Base-by-base conservation (phyloP, 2,797 vertebrate genomes). In the Sus cebifrons region DNA sequence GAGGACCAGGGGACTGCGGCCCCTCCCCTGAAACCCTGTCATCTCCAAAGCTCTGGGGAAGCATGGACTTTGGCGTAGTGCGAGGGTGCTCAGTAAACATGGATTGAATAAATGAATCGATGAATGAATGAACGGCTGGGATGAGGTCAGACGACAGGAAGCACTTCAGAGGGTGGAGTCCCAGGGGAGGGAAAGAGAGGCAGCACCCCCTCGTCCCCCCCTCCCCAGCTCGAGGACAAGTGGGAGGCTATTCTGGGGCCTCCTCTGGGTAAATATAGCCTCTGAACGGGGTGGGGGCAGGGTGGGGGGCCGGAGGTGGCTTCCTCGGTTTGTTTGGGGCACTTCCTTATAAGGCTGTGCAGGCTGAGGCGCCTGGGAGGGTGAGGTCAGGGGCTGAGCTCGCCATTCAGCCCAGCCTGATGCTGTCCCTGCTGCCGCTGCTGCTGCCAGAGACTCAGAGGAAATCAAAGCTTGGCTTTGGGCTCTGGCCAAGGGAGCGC, bases 281-380 rank as follows among this genome's bases (percentile, higher is more conserved):
- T 95, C 78, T 32, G 87, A 85, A 25, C 20, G 5, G 88, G 79
- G 75, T 0, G 85, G 87, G 54, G 92, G 71, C 3, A 7, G 92
- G 90, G 65, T 44, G 81, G 92, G 84, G 79, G 83, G 71, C 90
- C 85, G 68, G 96, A 97, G 97, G 91, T 97, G 95, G 97, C 97
- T 96, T 97, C 97, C 97, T 97, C 15, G 2, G 79, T 93, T 97
- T 96, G 96, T 97, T 97, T 96, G 93, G 96, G 97, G 86, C 94
- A 62, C 91, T 97, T 97, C 98, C 98, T 97, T 97, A 97, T 98
- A 97, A 97, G 98, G 98, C 81, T 2, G 40, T 52, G 82, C 56
- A 25, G 82, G 58, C 95, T 6, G 62, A 89, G 91, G 96, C 74
- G 54, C 95, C 95, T 20, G 13, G 27, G 90, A 95, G 87, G 96